These are phyloP conservation scores for Nothobranchius kuhntae DNA, from an alignment of 2,113 vertebrate species.

Conservation along the genomic window DNA sequence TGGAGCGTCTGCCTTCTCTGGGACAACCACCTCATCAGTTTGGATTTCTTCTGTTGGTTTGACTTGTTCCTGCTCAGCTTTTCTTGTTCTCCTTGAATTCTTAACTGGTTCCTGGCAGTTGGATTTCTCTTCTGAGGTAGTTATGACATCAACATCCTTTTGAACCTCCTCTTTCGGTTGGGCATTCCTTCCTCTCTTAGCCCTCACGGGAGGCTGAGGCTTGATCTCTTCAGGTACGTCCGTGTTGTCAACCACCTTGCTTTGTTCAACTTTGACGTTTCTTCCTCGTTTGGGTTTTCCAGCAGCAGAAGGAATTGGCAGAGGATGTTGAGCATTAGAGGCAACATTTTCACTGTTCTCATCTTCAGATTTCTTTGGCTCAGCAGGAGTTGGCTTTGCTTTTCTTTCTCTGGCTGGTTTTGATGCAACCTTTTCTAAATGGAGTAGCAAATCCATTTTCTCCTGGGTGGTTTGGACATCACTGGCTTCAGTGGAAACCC, in stretches of 20 bases:
- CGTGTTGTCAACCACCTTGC: conserved; percentile 2
- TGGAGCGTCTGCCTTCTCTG: conserved; percentile 20
- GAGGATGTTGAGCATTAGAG: conserved; percentile 1
- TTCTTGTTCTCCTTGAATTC: conserved; percentile 41
- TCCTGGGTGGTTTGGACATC: conserved; percentile 6
- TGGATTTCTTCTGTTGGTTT: conserved; percentile 28
- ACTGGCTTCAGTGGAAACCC: conserved; percentile 7
- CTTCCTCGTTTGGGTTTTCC: conserved; percentile 54
- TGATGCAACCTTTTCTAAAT: conserved; percentile 10
- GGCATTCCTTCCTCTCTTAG: conserved; percentile 48
- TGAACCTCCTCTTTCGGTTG: conserved; percentile 30
- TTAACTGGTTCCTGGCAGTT: conserved; percentile 19
- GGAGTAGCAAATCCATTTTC: not conserved
- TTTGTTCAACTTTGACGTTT: conserved; percentile 23
- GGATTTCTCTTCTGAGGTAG: not conserved
- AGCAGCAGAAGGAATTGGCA: not conserved
- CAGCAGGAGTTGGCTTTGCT: conserved; percentile 24
- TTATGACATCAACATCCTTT: not conserved
- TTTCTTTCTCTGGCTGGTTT: conserved; percentile 60
- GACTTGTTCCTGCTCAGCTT: conserved; percentile 19
- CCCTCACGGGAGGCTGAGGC: conserved; percentile 32
- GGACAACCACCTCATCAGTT: not conserved
- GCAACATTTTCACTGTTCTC: conserved; percentile 1
- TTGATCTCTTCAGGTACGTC: conserved; percentile 11
- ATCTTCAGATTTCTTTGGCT: conserved; percentile 1